These are phyloP conservation scores for Mionectes olivaceus DNA, from an alignment of 2,797 vertebrate species.

Conservation along the genomic window DNA sequence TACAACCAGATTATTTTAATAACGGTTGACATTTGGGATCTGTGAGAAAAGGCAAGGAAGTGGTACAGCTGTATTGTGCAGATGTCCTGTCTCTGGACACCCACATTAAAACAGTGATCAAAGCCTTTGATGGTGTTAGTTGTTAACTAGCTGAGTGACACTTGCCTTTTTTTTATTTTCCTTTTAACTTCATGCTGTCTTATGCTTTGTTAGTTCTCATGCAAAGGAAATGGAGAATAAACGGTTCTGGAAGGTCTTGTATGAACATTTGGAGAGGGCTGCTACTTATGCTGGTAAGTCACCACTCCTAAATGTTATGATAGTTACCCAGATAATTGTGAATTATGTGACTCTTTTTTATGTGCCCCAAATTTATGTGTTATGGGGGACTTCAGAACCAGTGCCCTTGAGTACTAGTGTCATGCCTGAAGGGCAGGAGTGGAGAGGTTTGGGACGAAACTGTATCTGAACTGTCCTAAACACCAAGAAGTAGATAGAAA, in stretches of 20 bases:
- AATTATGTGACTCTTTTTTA: not conserved
- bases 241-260: constrained; percentile 91
- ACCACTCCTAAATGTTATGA: not conserved
- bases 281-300: constrained; percentile 87
- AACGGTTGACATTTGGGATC: not conserved
- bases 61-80: not conserved
- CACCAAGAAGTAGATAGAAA: not conserved
- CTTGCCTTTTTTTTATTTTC: not conserved
- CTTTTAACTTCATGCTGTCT: constrained; percentile 11
- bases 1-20: constrained; percentile 35
- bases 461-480: not conserved
- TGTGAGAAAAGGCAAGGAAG: not conserved
- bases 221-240: constrained; percentile 96
- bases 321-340: not conserved
- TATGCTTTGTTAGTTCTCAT: constrained; percentile 83
- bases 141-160: not conserved
- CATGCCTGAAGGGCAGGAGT: not conserved
- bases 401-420: not conserved
- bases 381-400: not conserved
- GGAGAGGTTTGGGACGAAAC: not conserved
- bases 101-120: not conserved
- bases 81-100: not conserved
- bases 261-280: constrained; percentile 92
- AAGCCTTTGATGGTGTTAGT: not conserved
- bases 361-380: not conserved